Evolutionary conservation across 2,797 vertebrate species (phyloP).

Genomic region (Oreochromis grahami): DNA sequence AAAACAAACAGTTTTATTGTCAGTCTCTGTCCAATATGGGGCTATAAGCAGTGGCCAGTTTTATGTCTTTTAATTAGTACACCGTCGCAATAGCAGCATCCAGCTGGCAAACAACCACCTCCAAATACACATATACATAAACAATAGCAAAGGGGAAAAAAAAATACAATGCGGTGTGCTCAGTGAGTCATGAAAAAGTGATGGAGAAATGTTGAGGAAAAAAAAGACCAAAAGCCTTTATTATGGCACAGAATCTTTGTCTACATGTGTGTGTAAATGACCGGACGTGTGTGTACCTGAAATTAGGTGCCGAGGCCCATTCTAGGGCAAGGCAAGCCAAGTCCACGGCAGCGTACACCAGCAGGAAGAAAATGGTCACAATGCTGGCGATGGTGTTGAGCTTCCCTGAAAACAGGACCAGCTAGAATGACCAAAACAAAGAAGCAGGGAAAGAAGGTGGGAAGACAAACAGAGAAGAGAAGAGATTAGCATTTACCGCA

Average conservation of each 20-base stretch:
- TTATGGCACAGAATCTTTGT: not conserved
- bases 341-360: constrained; percentile 89
- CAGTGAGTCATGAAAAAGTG: not conserved
- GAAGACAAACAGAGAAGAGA: not conserved
- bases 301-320: constrained; percentile 93
- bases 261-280: not conserved
- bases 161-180: not conserved
- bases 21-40: constrained; percentile 36
- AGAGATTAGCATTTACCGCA: constrained; percentile 6
- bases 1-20: constrained; percentile 39
- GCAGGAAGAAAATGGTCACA: constrained; percentile 89
- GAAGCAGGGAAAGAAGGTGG: not conserved
- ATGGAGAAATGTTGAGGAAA: not conserved
- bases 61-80: constrained; percentile 72
- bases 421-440: constrained; percentile 49
- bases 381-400: constrained; percentile 91
- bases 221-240: not conserved
- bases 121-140: constrained; percentile 18
- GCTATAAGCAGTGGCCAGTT: constrained; percentile 54
- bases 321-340: constrained; percentile 89
- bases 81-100: constrained; percentile 34
- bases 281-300: constrained; percentile 76
- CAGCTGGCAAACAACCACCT: constrained; percentile 40
- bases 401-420: constrained; percentile 89
- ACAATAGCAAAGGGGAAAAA: constrained; percentile 15